A percentile compares a stretch with the other conserved stretches of the same genome.
Conservation (phyloP, 2,797 vertebrate species). For the Sebastolobus alascanus region DNA sequence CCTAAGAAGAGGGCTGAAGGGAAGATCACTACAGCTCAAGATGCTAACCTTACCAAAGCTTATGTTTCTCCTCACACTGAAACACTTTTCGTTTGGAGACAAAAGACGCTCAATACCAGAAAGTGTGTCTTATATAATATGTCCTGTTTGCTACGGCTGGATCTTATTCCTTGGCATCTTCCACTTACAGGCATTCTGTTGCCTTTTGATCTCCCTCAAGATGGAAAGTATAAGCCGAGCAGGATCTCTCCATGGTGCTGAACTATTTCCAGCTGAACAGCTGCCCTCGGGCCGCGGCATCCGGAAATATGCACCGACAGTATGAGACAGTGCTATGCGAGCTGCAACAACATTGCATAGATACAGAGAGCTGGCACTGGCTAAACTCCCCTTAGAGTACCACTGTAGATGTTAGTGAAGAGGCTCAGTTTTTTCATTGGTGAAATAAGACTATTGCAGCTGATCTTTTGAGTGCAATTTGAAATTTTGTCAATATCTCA, state of each 20-base stretch:
- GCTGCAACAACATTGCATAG: slow-evolving; percentile 14
- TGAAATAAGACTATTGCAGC: not conserved
- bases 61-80: slow-evolving; percentile 2
- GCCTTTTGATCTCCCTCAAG: slow-evolving; percentile 70
- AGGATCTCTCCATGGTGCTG: slow-evolving; percentile 77
- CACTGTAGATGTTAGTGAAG: slow-evolving; percentile 17
- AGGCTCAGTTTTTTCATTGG: not conserved
- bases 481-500: not conserved
- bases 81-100: slow-evolving; percentile 30
- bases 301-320: slow-evolving; percentile 57
- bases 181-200: slow-evolving; percentile 67
- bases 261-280: slow-evolving; percentile 76
- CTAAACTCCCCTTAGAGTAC: slow-evolving; percentile 2
- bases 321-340: slow-evolving; percentile 15
- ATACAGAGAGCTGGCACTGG: slow-evolving; percentile 13
- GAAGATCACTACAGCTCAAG: slow-evolving; percentile 21
- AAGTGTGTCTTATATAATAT: slow-evolving; percentile 49
- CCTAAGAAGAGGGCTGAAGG: slow-evolving; percentile 4
- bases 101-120: slow-evolving; percentile 14
- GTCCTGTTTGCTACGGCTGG: slow-evolving; percentile 44
- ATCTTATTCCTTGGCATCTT: slow-evolving; percentile 60
- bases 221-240: slow-evolving; percentile 65
- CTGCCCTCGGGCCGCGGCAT: slow-evolving; percentile 65
- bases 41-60: slow-evolving; percentile 4
- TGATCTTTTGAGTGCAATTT: not conserved